Percentiles rank a stretch among this genome's conserved stretches.
Conservation (phyloP, 2,797 vertebrate genomes). For the Eurystomus glaucurus region DNA sequence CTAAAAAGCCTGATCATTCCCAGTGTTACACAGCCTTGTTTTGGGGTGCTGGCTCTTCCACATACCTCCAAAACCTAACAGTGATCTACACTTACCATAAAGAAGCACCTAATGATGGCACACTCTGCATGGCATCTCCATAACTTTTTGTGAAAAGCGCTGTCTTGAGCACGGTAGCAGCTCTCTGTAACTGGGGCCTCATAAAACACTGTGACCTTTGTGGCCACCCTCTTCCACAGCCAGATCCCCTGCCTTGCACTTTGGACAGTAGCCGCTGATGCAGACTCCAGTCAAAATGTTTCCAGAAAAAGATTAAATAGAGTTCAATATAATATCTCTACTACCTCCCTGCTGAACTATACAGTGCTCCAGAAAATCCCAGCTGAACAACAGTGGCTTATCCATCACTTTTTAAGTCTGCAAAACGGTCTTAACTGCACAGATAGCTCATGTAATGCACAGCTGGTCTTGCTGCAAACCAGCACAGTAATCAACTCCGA, state of each 20-base stretch:
- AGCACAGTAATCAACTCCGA: background rate
- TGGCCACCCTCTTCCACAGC: background rate
- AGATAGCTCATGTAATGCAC: background rate
- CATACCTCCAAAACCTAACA: background rate
- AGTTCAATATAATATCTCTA: background rate
- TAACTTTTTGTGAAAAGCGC: background rate
- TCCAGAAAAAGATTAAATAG: slow-evolving; percentile 16
- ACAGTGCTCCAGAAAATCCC: background rate
- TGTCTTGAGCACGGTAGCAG: background rate
- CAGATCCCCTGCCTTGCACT: background rate
- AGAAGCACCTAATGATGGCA: background rate
- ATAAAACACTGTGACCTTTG: background rate
- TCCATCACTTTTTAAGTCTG: background rate
- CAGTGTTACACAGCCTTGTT: background rate
- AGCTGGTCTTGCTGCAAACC: background rate
- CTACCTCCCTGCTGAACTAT: background rate
- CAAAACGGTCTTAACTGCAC: background rate
- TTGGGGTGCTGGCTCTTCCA: background rate
- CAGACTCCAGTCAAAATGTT: background rate
- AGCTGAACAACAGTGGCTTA: background rate
- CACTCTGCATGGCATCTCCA: background rate
- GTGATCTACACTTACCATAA: background rate
- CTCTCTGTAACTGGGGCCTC: background rate
- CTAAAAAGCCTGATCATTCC: slow-evolving; percentile 1
- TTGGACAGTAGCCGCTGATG: background rate